Evolutionary conservation across 92 coral and sea anemone species (phyloP).

Genomic region (Ricordea florida): DNA sequence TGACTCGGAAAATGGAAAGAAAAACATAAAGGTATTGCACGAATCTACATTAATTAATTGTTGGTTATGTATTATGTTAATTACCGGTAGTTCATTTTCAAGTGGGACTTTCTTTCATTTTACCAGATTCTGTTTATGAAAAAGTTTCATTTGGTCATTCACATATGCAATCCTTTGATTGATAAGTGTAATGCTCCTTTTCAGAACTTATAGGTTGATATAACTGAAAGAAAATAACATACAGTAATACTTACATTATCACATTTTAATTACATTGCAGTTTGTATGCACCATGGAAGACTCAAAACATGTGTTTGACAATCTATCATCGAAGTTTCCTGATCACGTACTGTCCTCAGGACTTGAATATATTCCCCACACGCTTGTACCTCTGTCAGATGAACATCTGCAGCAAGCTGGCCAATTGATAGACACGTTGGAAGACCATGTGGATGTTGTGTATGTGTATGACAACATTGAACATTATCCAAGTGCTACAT

Average conservation of each 20-base stretch:
- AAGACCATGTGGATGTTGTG: slow-evolving; percentile 79
- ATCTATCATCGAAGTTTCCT: slow-evolving; percentile 57
- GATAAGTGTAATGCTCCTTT: too few relatives aligned
- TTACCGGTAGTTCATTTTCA: too few relatives aligned
- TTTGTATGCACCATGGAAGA: slow-evolving; percentile 84
- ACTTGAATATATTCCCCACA: slow-evolving; percentile 83
- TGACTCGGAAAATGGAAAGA: slow-evolving; percentile 71
- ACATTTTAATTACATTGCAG: slow-evolving; percentile 56
- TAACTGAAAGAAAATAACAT: background rate
- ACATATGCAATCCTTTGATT: too few relatives aligned
- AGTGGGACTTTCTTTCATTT: too few relatives aligned
- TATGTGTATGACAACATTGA: slow-evolving; percentile 87
- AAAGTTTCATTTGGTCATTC: too few relatives aligned
- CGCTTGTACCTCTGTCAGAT: slow-evolving; percentile 65
- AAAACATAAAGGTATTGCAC: slow-evolving; percentile 70
- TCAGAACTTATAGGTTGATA: too few relatives aligned
- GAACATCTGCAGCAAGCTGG: slow-evolving; percentile 78
- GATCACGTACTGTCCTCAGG: slow-evolving; percentile 65
- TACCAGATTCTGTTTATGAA: too few relatives aligned
- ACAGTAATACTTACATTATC: background rate
- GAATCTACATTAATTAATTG: too few relatives aligned
- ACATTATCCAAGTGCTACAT: slow-evolving; percentile 82
- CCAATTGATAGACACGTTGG: slow-evolving; percentile 80
- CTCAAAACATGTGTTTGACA: slow-evolving; percentile 75
- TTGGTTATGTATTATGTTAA: too few relatives aligned